Conservation (phyloP, 1,140 invertebrate species). For the Drosophila ercepeae region DNA sequence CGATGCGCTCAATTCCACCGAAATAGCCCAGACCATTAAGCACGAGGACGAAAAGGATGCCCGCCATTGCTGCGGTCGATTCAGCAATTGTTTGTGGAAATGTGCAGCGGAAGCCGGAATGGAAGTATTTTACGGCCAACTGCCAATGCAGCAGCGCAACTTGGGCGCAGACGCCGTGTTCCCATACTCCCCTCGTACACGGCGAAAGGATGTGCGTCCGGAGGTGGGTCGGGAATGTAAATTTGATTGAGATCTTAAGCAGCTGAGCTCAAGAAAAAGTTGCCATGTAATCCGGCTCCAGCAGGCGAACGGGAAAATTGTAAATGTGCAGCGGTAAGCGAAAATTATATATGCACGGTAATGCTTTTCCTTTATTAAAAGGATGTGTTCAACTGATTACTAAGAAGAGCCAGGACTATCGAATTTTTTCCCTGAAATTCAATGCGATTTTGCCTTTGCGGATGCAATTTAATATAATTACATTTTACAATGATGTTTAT, state of each 20-base stretch:
- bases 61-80: slow-evolving; percentile 29
- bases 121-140: slow-evolving; percentile 51
- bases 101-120: slow-evolving; percentile 50
- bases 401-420: background rate
- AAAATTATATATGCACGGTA: slow-evolving; percentile 16
- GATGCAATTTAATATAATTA: too few species aligned
- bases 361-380: slow-evolving; percentile 28
- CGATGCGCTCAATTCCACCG: background rate
- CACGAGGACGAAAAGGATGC: slow-evolving; percentile 51
- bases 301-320: slow-evolving; percentile 7
- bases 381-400: background rate
- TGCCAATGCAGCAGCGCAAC: slow-evolving; percentile 29
- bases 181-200: background rate
- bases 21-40: slow-evolving; percentile 63
- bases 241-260: slow-evolving; percentile 47
- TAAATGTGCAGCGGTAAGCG: slow-evolving; percentile 25
- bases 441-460: background rate
- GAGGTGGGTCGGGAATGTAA: slow-evolving; percentile 37
- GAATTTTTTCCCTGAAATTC: background rate
- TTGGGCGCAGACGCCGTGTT: background rate
- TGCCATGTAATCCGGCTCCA: slow-evolving; percentile 5
- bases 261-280: slow-evolving; percentile 11
- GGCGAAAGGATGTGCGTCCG: slow-evolving; percentile 16
- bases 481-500: too few species aligned
- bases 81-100: slow-evolving; percentile 54